Conservation (phyloP, 2,888 invertebrate genomes). For the Trissonchulus sp. region DNA sequence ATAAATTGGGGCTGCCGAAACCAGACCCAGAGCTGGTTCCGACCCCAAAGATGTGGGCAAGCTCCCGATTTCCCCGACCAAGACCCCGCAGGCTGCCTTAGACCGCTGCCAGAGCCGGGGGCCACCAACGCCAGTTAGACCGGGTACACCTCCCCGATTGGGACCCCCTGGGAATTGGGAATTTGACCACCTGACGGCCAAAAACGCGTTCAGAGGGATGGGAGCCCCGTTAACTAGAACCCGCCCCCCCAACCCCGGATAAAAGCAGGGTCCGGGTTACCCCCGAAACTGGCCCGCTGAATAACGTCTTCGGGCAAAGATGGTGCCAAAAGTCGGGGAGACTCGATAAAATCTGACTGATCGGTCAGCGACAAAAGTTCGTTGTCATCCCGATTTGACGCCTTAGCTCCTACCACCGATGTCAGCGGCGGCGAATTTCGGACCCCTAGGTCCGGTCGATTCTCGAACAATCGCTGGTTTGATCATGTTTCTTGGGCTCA, state of each 20-base stretch:
- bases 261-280: not conserved
- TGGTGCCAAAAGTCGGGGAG: too few relatives aligned
- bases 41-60: too few relatives aligned
- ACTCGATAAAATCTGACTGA: not conserved
- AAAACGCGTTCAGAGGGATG: not conserved
- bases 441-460: too few relatives aligned
- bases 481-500: not conserved
- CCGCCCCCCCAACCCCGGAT: not conserved
- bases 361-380: not conserved
- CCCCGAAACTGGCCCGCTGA: not conserved
- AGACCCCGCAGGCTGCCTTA: not conserved
- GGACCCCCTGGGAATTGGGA: not conserved
- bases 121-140: not conserved
- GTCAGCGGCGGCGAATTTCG: too few relatives aligned
- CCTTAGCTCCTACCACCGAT: too few relatives aligned
- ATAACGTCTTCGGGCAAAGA: not conserved
- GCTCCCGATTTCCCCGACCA: not conserved
- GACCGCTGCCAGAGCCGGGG: not conserved
- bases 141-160: not conserved
- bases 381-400: not conserved
- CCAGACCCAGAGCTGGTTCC: too few relatives aligned
- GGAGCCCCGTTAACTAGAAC: not conserved
- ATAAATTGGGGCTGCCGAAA: too few relatives aligned
- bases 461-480: too few relatives aligned
- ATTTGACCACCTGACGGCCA: not conserved